Percentiles rank a stretch among this genome's conserved stretches.
Conservation (phyloP, 2,888 invertebrate genomes). For the Coelinius sp. region DNA sequence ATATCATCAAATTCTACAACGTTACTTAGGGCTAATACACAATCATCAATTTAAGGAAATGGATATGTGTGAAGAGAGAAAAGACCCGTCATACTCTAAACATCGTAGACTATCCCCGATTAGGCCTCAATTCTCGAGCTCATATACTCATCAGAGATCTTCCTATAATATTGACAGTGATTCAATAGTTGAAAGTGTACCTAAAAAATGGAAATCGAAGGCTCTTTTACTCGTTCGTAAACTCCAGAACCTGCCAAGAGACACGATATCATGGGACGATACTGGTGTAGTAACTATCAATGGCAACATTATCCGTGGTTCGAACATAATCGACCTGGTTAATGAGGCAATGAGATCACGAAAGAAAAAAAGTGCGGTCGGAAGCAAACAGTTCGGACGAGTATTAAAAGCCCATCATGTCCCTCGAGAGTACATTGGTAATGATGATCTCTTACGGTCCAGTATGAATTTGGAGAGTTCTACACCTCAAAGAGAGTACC, state of each 20-base stretch:
- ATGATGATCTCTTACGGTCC: not conserved
- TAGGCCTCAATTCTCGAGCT: not conserved
- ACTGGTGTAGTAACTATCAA: constrained; percentile 2
- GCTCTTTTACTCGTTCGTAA: not conserved
- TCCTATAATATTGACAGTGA: not conserved
- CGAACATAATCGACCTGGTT: constrained; percentile 39
- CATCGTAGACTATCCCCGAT: not conserved
- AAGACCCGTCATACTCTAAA: too few relatives aligned
- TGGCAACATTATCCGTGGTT: constrained; percentile 16
- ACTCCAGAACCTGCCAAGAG: not conserved
- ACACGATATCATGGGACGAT: constrained; percentile 24
- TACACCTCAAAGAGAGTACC: not conserved
- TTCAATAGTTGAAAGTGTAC: not conserved
- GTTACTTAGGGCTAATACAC: constrained; percentile 26
- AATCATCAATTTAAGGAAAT: not conserved
- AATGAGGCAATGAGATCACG: constrained; percentile 27
- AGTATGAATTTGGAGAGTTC: not conserved
- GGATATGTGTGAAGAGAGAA: not conserved
- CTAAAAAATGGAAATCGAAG: not conserved
- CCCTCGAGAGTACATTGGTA: not conserved
- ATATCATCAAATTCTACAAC: constrained; percentile 30
- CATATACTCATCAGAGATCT: not conserved
- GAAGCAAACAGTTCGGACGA: not conserved
- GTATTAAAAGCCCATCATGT: not conserved
- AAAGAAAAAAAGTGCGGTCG: not conserved